Base-by-base conservation (phyloP, 2,113 vertebrate species). In the cat (Felis catus) region DNA sequence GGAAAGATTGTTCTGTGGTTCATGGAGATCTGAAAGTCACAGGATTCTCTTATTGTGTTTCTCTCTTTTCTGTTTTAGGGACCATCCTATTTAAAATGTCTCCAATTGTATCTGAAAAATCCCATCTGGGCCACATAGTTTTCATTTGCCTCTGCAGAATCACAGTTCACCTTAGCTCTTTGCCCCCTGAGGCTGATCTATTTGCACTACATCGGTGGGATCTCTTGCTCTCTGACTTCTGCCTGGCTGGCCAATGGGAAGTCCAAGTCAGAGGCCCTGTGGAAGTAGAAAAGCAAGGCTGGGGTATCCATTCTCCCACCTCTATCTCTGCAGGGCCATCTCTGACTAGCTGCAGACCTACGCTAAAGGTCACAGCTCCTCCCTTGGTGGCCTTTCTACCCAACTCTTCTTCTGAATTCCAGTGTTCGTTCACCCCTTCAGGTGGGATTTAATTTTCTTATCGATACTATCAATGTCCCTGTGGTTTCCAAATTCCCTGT, bases 381-480 rank as follows among this genome's bases (percentile, higher is more conserved):
- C 41, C 41, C 41, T 41, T 41, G 41, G 41, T 41, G 41, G 41
- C 41, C 41, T 41, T 41, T 41, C 41, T 41, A 41, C 41, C 41
- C 41, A 41, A 41, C 1, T 41, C 41, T 41, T 41, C 41, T 41
- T 41, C 41, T 41, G 41, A 1, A 41, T 41, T 41, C 41, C 41
- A 41, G 41, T 41, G 1, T 41, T 41, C 1, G 1, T 41, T 41
- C 41, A 41, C 41, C 39, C 12, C 7, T 19, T 3, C n/a, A 31
- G 39, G 31, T 45, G 25, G 73, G 14, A 6, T 3, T 21, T 3
- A 16, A 58, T n/a, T 29, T 61, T 61, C 73, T 79, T 10, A 21
- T 10, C 29, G 3, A 33, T 31, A 1, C 33, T 9, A 51, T 11
- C 9, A 9, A 1, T 31, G 21, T 29, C 15, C 1, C 21, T 41